Evolutionary conservation across 2,797 vertebrate species (phyloP), one percentile per base, ranked within the genome.

Genomic region (Labroides dimidiatus): DNA sequence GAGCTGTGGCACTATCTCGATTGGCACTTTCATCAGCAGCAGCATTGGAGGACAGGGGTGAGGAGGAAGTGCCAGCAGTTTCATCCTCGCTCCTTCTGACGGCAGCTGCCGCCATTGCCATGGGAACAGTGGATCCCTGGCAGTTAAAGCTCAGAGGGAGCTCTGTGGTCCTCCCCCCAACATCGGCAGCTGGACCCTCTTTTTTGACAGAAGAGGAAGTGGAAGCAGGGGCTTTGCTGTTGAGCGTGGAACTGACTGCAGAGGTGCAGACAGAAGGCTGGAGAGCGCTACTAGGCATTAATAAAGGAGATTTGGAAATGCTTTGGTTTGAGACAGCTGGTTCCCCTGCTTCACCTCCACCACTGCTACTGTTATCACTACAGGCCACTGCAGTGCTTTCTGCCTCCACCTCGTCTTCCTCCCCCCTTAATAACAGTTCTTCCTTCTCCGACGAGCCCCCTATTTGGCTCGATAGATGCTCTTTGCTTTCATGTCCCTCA

Each of bases 241-340:
- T 93, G 64, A 88, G 89, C 91, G 94, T 93, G 79, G 95, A 94
- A 93, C 89, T 93, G 86, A 89, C 92, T 78, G 90, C 92, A 89
- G 93, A 89, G 81, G 95, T 91, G 95, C 95, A 94, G 10, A 95
- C 95, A 96, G 96, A 91, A 90, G 95, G 95, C 96, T 97, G 97
- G 93, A 97, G 95, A 96, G 96, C 92, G 90, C 95, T 96, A 99
- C 95, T 96, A 98, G 97, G 97, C 96, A 98, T 98, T 96, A 93
- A 93, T 95, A 99, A 98, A 96, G 97, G 96, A 98, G 97, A 97
- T 97, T 97, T 97, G 96, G 97, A 99, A 97, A 98, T 97, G 96
- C 98, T 99, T 99, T 99, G 98, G 98, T 99, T 99, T 98, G 97
- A 98, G 95, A 98, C 96, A 97, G 96, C 96, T 95, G 95, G 94